Percentiles rank a stretch among this genome's conserved stretches.
Evolutionary conservation across 2,797 vertebrate genomes (phyloP).

Genomic region (Brotula barbata): DNA sequence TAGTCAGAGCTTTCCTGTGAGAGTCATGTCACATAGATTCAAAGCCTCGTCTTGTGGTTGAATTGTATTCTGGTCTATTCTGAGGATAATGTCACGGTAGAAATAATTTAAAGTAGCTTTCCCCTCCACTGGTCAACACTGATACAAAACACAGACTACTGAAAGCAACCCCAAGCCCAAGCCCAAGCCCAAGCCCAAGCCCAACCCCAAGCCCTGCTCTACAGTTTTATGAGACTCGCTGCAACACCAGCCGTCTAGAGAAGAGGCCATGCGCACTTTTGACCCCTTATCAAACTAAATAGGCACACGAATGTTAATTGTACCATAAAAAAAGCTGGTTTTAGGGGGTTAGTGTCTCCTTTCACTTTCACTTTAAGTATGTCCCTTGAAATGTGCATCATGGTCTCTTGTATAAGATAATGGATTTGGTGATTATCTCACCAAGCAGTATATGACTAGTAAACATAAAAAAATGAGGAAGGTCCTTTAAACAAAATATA

Average conservation of each 20-base stretch:
- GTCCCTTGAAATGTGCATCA: background rate
- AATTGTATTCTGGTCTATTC: too few species aligned
- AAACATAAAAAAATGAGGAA: slow-evolving; percentile 22
- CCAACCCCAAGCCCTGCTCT: too few species aligned
- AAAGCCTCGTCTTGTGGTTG: too few species aligned
- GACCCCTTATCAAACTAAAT: too few species aligned
- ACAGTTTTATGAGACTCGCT: background rate
- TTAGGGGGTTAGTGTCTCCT: too few species aligned
- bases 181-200: too few species aligned
- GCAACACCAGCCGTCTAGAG: background rate
- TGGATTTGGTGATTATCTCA: background rate
- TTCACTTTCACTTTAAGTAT: background rate
- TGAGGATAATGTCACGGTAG: too few species aligned
- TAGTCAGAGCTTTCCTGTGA: background rate
- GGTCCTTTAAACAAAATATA: slow-evolving; percentile 4
- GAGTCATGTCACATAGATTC: background rate
- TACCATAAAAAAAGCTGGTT: background rate
- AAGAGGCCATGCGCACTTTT: too few species aligned
- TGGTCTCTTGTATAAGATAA: background rate
- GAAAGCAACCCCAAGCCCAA: too few species aligned
- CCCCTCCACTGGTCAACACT: too few species aligned
- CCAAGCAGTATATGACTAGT: slow-evolving; percentile 12
- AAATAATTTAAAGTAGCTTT: too few species aligned
- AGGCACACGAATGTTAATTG: too few species aligned
- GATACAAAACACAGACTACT: background rate